Base-by-base conservation (phyloP, 2,888 invertebrate genomes). In the Hedychridium roseum region DNA sequence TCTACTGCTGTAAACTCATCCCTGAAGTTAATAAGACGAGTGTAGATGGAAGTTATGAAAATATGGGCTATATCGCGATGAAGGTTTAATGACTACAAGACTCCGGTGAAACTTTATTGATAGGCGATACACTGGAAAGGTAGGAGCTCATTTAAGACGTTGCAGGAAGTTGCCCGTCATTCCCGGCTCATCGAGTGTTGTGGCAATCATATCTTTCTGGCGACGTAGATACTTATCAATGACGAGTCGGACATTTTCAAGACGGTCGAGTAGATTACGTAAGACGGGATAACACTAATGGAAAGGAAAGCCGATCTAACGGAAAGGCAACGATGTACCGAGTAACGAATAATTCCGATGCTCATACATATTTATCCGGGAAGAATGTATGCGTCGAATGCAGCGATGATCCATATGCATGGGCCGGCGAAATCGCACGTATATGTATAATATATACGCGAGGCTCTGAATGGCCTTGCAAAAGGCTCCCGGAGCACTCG, bases 331-430 rank as follows among this genome's bases (percentile, higher is more conserved):
- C 53, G 54, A 48, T 52, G 50, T 60, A 62, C 12, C 3, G 4
- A 26, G 62, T 56, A 63, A 61, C 57, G 65, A 66, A 68, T 66
- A 67, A 68, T 68, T 58, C 59, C 66, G 57, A 57, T 66, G 64
- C 57, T 66, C 68, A 68, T 68, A 63, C 67, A 68, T 68, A 69
- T 68, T 66, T 68, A 66, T 66, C 49, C 56, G 42, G 47, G 56
- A 64, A 57, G 60, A 57, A 60, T 68, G 69, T 64, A 66, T 64
- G 61, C 60, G 61, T 48, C 50, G 66, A 59, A 64, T 68, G 60
- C 60, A 64, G 52, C 56, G 58, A 35, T 60, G 57, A 66, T 68
- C 60, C 68, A 68, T 68, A 68, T 66, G 68, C 68, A 68, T 64
- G 63, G 51, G 50, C 56, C 57, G 57, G 53, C 50, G 55, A 58